These are phyloP conservation scores for Tupaia tana DNA, from an alignment of 2,113 vertebrate species.

Conservation along the genomic window DNA sequence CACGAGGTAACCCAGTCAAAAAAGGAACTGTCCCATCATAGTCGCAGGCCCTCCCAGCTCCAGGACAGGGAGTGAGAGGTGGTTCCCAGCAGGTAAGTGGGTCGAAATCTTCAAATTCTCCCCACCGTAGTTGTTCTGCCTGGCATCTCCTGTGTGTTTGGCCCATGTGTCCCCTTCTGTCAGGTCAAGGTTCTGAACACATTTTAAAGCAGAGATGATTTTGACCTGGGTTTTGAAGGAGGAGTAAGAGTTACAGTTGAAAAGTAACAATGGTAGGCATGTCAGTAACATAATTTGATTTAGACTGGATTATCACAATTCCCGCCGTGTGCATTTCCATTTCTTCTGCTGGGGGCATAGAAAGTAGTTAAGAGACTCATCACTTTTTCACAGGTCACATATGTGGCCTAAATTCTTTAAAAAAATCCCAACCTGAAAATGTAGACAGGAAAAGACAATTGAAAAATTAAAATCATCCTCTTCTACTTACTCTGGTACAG, in stretches of 20 bases:
- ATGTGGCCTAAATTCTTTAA: background rate
- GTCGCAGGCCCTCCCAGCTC: accelerated
- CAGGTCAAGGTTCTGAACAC: no score
- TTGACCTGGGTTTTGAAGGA: background rate
- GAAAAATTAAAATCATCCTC: background rate
- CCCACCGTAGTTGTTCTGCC: accelerated
- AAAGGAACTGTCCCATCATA: accelerated
- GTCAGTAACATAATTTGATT: accelerated
- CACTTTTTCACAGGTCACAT: no score
- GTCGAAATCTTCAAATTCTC: background rate
- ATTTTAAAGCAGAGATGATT: background rate
- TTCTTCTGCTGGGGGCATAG: background rate
- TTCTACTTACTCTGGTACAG: background rate
- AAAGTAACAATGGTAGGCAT: background rate
- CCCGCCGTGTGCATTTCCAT: background rate
- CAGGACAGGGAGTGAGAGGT: accelerated
- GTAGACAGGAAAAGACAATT: background rate
- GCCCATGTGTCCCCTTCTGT: background rate
- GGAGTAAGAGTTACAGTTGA: background rate
- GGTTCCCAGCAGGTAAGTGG: no score
- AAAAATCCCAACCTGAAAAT: background rate
- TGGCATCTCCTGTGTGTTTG: background rate
- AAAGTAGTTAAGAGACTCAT: background rate
- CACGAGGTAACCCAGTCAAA: accelerated
- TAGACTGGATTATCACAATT: no score